Percentiles rank a stretch among this genome's conserved stretches.
Conservation (phyloP, 2,797 vertebrate genomes). For the Rhynchotus rufescens region DNA sequence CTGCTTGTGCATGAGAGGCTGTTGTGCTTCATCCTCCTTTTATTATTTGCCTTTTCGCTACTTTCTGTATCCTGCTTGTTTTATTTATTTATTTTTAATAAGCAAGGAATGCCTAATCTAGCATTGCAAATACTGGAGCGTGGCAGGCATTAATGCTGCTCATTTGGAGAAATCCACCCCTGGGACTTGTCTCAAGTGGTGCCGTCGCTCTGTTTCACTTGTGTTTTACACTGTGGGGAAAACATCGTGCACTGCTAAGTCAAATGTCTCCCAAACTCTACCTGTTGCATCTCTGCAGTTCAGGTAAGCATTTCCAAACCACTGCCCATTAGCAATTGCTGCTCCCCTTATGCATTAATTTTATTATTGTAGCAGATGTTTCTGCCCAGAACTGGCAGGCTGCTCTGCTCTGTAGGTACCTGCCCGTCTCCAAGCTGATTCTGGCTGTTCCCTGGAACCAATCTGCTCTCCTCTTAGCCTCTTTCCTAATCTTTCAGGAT, state of each 20-base stretch:
- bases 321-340: accelerated
- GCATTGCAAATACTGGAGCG: background rate
- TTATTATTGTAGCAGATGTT: background rate
- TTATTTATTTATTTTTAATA: background rate
- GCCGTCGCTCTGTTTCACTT: background rate
- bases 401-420: background rate
- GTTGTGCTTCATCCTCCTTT: background rate
- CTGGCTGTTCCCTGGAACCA: background rate
- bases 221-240: background rate
- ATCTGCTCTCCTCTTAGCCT: background rate
- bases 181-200: background rate
- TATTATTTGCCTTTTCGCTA: background rate
- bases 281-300: accelerated
- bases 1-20: background rate
- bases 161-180: background rate
- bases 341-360: background rate
- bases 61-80: background rate
- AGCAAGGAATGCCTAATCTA: background rate
- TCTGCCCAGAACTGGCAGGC: background rate
- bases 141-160: background rate
- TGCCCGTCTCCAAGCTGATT: background rate
- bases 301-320: background rate
- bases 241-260: background rate
- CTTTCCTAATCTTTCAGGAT: background rate
- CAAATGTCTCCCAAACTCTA: background rate